Conservation (phyloP, 2,797 vertebrate genomes). For the Syngnathus rostellatus region DNA sequence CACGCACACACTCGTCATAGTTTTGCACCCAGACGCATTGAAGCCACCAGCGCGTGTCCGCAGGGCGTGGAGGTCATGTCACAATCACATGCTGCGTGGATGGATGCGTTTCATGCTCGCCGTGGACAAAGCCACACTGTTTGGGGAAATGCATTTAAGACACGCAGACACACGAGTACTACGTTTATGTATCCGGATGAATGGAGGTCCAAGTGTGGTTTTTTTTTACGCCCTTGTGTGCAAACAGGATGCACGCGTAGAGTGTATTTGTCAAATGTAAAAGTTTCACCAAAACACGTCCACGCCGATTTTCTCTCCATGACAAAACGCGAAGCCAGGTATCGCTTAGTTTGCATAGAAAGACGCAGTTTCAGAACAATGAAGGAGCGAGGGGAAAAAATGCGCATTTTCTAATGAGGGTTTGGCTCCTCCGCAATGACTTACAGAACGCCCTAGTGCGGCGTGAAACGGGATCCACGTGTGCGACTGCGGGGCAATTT, state of each 20-base stretch:
- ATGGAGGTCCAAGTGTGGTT: background rate
- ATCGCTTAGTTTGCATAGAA: background rate
- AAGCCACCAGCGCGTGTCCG: background rate
- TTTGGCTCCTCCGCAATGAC: background rate
- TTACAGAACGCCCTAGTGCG: slow-evolving; percentile 19
- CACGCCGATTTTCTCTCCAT: background rate
- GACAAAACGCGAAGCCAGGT: background rate
- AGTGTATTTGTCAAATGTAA: background rate
- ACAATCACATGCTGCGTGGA: slow-evolving; percentile 11
- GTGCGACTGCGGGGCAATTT: background rate
- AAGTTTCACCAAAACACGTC: background rate
- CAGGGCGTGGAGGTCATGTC: slow-evolving; percentile 5
- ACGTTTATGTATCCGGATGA: background rate
- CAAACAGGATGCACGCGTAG: background rate
- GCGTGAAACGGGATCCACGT: background rate
- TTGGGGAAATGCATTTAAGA: slow-evolving; percentile 7
- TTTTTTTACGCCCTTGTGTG: slow-evolving; percentile 20
- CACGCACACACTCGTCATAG: background rate
- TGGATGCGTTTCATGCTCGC: slow-evolving; percentile 9
- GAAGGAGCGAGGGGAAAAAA: background rate
- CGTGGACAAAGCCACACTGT: slow-evolving; percentile 33
- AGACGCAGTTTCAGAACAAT: background rate
- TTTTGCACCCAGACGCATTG: background rate
- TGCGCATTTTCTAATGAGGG: background rate
- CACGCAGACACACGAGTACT: background rate